Base-by-base conservation (phyloP, 2,113 vertebrate genomes). In the Ophiodon elongatus region DNA sequence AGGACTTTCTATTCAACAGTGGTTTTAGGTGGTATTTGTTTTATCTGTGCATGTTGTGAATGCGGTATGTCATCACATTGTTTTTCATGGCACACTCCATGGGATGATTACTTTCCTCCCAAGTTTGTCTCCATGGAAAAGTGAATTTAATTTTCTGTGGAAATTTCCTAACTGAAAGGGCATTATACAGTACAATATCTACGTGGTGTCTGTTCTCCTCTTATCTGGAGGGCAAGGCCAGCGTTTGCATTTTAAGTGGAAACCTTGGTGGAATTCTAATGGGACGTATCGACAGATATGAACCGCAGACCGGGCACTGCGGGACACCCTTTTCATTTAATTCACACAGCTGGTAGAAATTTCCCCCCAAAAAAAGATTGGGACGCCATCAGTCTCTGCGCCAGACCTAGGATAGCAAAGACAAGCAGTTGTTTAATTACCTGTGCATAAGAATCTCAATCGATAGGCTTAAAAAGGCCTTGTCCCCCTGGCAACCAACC, bases 371-470 rank as follows among this genome's bases (percentile, higher is more conserved):
- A 60, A 21, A 81, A 10, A 14, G 39, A 60, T 23, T 41, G 52
- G 59, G 66, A 66, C 19, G n/a, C 66, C 81, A 79, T 86, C 52
- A 75, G 56, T 90, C 60, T 88, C 56, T 78, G 79, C 80, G 80
- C 7, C 27, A 85, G 84, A 87, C 63, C 39, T 35, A 64, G 75
- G 66, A 86, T 60, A 76, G 73, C 91, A 79, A 64, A 90, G 90
- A 94, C 87, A 78, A 91, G 90, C 84, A 88, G 80, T 91, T 88
- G 89, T 93, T 95, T 95, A 95, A 95, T 94, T 95, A 95, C 93
- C 91, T 95, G 92, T 94, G 94, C 94, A 93, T 94, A 92, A 87
- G 84, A 91, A 80, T 91, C 79, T 52, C 4, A 54, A 95, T 96
- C 94, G 57, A 94, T 93, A 37, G 62, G 78, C 76, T 93, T 93